These are phyloP conservation scores for Pedionomus torquatus DNA, from an alignment of 2,113 vertebrate species.

Conservation along the genomic window DNA sequence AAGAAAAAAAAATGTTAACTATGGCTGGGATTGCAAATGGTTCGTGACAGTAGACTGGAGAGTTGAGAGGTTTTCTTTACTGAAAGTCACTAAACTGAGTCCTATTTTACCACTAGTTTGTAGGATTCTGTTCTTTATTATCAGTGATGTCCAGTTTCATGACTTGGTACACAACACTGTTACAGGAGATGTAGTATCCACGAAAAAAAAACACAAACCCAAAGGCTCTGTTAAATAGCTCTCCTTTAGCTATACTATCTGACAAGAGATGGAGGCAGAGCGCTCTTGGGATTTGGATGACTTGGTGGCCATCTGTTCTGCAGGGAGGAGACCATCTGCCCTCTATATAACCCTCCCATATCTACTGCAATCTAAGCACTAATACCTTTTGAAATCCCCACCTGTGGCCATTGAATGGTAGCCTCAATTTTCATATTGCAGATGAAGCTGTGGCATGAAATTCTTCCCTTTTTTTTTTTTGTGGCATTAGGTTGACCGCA, in stretches of 20 bases:
- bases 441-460: neutral
- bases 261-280: neutral
- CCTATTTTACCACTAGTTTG: neutral
- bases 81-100: neutral
- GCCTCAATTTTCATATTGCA: neutral
- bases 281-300: neutral
- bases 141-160: neutral
- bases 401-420: neutral
- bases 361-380: neutral
- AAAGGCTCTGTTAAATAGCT: neutral
- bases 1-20: neutral
- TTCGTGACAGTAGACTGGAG: neutral
- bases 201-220: neutral
- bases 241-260: neutral
- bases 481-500: neutral
- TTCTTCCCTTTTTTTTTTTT: neutral
- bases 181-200: neutral
- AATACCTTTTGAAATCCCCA: neutral
- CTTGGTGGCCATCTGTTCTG: constrained; percentile 50
- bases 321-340: constrained; percentile 30
- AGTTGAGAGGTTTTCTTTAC: neutral
- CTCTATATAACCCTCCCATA: neutral
- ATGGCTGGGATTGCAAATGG: neutral
- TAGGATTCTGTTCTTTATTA: neutral
- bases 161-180: neutral